Evolutionary conservation across 2,113 vertebrate species (phyloP).

Genomic region (Bungarus multicinctus): DNA sequence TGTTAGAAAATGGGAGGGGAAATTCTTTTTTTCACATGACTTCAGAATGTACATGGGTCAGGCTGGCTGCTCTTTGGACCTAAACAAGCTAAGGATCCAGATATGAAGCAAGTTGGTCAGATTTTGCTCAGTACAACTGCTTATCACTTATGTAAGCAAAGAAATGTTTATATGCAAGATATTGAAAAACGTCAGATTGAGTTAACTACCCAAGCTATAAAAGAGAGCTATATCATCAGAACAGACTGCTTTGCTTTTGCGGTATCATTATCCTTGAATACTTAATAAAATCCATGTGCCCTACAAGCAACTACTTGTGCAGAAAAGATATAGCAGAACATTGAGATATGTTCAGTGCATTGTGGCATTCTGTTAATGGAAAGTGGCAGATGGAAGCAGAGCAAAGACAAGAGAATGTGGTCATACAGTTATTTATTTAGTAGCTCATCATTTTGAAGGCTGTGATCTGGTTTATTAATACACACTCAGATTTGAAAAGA

Average conservation of each 20-base stretch:
- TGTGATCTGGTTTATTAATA: background rate
- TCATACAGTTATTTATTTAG: background rate
- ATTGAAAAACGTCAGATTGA: background rate
- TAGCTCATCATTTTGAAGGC: background rate
- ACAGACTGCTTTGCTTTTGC: background rate
- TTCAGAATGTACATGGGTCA: background rate
- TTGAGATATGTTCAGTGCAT: background rate
- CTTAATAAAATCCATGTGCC: constrained; percentile 14
- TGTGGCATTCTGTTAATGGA: constrained; percentile 16
- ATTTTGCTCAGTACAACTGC: background rate
- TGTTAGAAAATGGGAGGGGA: background rate
- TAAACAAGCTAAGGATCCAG: background rate
- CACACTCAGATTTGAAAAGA: background rate
- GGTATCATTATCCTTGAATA: background rate
- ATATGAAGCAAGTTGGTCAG: background rate
- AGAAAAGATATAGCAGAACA: background rate
- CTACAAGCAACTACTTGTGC: background rate
- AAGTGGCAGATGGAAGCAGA: constrained; percentile 20
- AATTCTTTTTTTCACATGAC: background rate
- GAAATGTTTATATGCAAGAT: background rate
- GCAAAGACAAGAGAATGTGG: background rate
- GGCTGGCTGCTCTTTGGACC: background rate
- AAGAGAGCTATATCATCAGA: background rate
- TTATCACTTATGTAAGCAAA: background rate
- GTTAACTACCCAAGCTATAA: background rate